Conservation (phyloP, 2,113 vertebrate species). For the Myotis davidii region DNA sequence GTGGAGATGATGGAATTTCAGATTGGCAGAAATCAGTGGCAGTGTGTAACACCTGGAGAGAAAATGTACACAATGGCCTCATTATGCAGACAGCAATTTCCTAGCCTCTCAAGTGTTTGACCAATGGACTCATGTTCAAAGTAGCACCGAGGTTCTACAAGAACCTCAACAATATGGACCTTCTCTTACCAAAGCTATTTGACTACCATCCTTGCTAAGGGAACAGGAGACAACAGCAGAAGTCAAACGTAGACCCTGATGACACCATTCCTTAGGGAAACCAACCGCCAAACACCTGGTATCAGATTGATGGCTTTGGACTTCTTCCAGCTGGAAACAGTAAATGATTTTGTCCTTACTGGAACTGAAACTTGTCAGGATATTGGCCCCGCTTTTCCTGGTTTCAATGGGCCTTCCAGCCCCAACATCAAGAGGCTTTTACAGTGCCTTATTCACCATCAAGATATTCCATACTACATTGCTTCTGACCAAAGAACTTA, state of each 20-base stretch:
- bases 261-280: neutral
- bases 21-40: neutral
- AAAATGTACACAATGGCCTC: neutral
- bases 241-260: neutral
- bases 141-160: neutral
- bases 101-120: neutral
- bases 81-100: neutral
- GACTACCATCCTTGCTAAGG: neutral
- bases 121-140: neutral
- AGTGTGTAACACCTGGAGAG: neutral
- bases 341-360: slow-evolving; percentile 4
- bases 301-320: neutral
- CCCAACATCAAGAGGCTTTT: neutral
- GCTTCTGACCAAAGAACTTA: neutral
- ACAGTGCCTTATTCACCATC: neutral
- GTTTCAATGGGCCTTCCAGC: neutral
- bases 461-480: neutral
- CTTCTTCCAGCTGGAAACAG: neutral
- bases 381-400: neutral
- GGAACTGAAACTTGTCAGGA: neutral
- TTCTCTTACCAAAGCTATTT: neutral
- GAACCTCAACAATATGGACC: neutral
- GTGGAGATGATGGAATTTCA: neutral
- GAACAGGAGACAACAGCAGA: neutral
- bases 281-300: neutral